Evolutionary conservation across 2,113 vertebrate genomes (phyloP), one percentile per base, ranked within the genome.

Genomic region (Crotophaga sulcirostris): DNA sequence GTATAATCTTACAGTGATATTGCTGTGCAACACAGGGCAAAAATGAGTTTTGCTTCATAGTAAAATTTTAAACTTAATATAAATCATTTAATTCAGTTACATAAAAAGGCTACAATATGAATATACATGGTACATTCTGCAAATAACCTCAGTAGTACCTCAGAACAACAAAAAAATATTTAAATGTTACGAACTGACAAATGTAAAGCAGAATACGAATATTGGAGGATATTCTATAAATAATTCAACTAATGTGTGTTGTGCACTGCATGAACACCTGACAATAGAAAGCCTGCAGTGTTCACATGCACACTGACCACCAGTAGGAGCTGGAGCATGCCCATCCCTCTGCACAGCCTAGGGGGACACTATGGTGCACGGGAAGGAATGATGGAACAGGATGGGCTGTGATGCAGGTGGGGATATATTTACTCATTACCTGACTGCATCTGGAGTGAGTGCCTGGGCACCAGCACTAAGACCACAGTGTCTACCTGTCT

Each of bases 391-490:
- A 23, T 40, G 28, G 0, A 0, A 5, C 0, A 2, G 24, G 26
- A 13, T 5, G 8, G 20, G 16, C 51, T 56, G 16, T 0, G 2
- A 25, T 26, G 12, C 0, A 0, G 6, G 11, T 2, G 3, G 11
- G 18, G 12, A 36, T 20, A 13, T 5, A 9, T 36, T 54, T 15
- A 4, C 7, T 23, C 2, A 3, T 31, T 2, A 1, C 4, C 6
- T 0, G 1, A 3, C 15, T 26, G 15, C 3, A 1, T 28, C 11
- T 18, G 6, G 10, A 7, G 7, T 6, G 6, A 44, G 11, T 7
- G 15, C 18, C 25, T 13, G 49, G 4, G 2, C 1, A 1, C 28
- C 7, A n/a, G 20, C 0, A 0, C 38, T 59, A 36, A 24, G 9
- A 21, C 8, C 0, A 0, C 3, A 1, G 16, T 26, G 6, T 12